phyloP scores from a whole-genome alignment of 2,888 invertebrate species.

The Chrysotoxum bicinctum region DNA sequence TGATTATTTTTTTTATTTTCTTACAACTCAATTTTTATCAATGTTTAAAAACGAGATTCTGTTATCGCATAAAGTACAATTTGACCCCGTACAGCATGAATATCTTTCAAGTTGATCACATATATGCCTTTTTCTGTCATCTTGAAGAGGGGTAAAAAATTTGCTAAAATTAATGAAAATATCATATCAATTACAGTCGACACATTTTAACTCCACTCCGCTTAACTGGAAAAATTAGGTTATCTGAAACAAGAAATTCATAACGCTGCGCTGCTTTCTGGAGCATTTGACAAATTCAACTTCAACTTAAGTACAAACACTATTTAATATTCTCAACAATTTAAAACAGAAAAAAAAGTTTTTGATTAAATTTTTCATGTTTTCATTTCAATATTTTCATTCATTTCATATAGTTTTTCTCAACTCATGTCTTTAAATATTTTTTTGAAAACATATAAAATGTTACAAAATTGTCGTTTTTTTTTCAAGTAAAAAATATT shows the following conservation, averaged over 20 bases:
- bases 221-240: constrained; percentile 10
- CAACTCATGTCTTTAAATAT: neutral
- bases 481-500: neutral
- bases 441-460: neutral
- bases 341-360: neutral
- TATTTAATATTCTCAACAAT: neutral
- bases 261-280: too few relatives aligned
- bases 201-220: neutral
- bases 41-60: neutral
- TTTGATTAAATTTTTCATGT: neutral
- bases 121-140: neutral
- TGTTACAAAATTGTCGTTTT: too few relatives aligned
- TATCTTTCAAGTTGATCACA: neutral
- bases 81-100: constrained; percentile 1
- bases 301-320: neutral
- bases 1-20: neutral
- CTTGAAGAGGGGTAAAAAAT: neutral
- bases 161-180: neutral
- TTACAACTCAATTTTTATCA: too few relatives aligned
- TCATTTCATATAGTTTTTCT: neutral
- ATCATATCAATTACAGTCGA: constrained; percentile 4
- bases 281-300: neutral
- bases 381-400: constrained; percentile 3
- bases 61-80: neutral
- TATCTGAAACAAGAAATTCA: neutral